These are phyloP conservation scores for Dromaius novaehollandiae DNA, from an alignment of 2,113 vertebrate genomes.

Conservation along the genomic window DNA sequence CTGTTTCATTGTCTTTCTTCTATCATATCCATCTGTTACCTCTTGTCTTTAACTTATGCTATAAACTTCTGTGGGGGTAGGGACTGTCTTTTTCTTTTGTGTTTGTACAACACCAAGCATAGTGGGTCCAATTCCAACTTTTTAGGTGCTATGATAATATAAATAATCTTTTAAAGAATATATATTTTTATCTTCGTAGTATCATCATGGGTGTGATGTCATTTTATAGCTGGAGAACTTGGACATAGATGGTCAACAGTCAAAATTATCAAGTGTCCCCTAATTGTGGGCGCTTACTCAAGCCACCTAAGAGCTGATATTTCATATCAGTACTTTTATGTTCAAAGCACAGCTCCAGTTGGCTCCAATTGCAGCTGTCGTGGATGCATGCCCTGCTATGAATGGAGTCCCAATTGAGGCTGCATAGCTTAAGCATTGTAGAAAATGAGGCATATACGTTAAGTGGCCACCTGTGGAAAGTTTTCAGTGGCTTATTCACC, in stretches of 20 bases:
- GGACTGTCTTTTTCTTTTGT: background rate
- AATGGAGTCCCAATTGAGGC: conserved; percentile 21
- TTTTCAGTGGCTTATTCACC: conserved; percentile 9
- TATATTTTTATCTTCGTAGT: background rate
- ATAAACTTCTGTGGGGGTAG: background rate
- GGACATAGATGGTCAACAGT: background rate
- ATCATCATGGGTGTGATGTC: background rate
- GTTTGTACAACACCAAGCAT: background rate
- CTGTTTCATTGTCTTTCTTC: background rate
- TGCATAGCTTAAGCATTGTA: conserved; percentile 17
- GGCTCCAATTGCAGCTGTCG: conserved; percentile 58
- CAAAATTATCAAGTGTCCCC: background rate
- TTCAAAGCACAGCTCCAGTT: conserved; percentile 52
- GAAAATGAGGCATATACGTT: conserved; percentile 1
- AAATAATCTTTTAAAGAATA: background rate
- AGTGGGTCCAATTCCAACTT: background rate
- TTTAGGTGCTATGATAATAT: background rate
- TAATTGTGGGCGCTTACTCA: background rate
- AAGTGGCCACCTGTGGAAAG: conserved; percentile 61
- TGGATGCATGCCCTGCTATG: background rate
- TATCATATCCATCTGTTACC: background rate
- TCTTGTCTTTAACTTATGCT: background rate
- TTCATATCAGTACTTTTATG: conserved; percentile 29
- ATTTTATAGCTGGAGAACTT: background rate
- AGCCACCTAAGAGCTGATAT: conserved; percentile 28